Evolutionary conservation across 92 coral and sea anemone species (phyloP).

Genomic region (Isaurus tuberculatus): DNA sequence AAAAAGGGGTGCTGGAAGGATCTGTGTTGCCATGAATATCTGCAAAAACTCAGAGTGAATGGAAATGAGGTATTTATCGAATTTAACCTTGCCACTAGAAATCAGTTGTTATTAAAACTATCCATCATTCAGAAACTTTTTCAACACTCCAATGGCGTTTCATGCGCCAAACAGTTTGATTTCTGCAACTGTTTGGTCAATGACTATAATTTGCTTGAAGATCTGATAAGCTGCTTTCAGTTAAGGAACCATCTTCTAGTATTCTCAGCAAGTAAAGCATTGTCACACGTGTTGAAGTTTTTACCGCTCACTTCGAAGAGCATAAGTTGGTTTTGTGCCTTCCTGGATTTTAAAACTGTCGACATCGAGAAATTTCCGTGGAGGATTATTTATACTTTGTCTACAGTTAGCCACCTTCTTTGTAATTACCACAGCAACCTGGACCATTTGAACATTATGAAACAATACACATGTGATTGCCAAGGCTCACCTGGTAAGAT

Average conservation of each 20-base stretch:
- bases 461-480: neutral
- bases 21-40: neutral
- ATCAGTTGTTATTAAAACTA: slow-evolving; percentile 57
- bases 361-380: slow-evolving; percentile 39
- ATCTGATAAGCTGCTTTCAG: slow-evolving; percentile 48
- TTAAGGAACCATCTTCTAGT: slow-evolving; percentile 64
- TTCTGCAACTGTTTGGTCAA: slow-evolving; percentile 47
- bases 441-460: neutral
- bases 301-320: slow-evolving; percentile 33
- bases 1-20: slow-evolving; percentile 53
- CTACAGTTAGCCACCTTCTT: slow-evolving; percentile 48
- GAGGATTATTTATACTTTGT: slow-evolving; percentile 63
- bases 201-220: slow-evolving; percentile 31
- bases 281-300: slow-evolving; percentile 33
- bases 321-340: slow-evolving; percentile 6
- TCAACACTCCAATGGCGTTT: slow-evolving; percentile 9
- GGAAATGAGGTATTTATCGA: neutral
- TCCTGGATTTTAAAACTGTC: slow-evolving; percentile 23
- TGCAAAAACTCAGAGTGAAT: slow-evolving; percentile 15
- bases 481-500: neutral
- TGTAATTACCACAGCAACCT: slow-evolving; percentile 6
- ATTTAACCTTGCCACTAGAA: neutral
- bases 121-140: slow-evolving; percentile 59
- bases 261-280: slow-evolving; percentile 69
- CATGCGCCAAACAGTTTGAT: slow-evolving; percentile 45